Evolutionary conservation across 2,888 invertebrate genomes (phyloP).

Genomic region (Lasioglossum marginatum): DNA sequence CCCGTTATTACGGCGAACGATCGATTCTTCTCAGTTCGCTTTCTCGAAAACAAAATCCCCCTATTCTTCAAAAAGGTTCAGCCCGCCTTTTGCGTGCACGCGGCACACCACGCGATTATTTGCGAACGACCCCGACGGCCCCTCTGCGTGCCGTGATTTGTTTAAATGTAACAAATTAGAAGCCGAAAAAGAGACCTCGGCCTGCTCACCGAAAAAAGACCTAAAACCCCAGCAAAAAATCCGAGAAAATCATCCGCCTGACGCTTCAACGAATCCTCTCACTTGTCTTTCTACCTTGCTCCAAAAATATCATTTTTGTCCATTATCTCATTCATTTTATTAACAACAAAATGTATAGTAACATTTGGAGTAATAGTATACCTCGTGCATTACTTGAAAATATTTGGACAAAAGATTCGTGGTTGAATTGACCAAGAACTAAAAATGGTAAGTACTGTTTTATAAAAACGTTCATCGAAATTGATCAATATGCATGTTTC

Average conservation of each 20-base stretch:
- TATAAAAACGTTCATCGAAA: too few relatives aligned
- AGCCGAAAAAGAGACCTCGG: not conserved
- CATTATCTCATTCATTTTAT: not conserved
- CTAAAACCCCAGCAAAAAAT: not conserved
- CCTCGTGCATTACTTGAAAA: too few relatives aligned
- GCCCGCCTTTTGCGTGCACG: slow-evolving; percentile 12
- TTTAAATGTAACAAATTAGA: slow-evolving; percentile 50
- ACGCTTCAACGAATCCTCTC: not conserved
- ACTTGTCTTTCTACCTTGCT: not conserved
- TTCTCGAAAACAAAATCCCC: slow-evolving; percentile 41
- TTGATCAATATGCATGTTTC: too few relatives aligned
- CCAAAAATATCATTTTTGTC: not conserved
- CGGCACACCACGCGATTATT: not conserved
- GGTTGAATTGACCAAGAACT: too few relatives aligned
- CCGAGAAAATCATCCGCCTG: not conserved
- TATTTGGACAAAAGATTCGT: too few relatives aligned
- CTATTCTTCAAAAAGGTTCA: not conserved
- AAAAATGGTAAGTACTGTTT: too few relatives aligned
- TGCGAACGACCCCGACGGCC: not conserved
- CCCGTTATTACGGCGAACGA: slow-evolving; percentile 50
- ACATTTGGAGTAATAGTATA: too few relatives aligned
- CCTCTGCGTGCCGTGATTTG: slow-evolving; percentile 38
- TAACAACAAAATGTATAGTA: too few relatives aligned
- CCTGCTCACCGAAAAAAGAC: not conserved
- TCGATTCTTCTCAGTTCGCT: slow-evolving; percentile 45